phyloP scores from a whole-genome alignment of 2,113 vertebrate species.

The Elephas maximus region DNA sequence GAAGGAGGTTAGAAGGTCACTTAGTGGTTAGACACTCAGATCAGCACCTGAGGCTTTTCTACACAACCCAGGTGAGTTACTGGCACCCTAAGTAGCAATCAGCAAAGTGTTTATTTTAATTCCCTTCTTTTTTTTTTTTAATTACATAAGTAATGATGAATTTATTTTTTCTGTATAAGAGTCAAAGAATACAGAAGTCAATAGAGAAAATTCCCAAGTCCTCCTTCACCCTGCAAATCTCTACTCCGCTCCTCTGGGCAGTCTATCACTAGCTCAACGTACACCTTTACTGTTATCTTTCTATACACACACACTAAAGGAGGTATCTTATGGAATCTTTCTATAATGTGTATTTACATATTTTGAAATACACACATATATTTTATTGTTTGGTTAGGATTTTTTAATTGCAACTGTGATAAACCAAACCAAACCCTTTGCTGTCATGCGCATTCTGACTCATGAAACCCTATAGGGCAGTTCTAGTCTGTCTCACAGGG shows the following conservation, averaged over 20 bases:
- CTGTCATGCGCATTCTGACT: too few species aligned
- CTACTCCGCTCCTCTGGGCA: not conserved
- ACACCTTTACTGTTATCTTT: not conserved
- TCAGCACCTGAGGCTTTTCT: not conserved
- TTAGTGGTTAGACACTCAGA: constrained; percentile 29
- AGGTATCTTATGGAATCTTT: not conserved
- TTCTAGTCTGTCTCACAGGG: too few species aligned
- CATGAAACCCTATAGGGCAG: too few species aligned
- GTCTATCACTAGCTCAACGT: not conserved
- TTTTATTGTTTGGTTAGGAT: not conserved
- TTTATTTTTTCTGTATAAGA: not conserved
- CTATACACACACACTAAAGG: not conserved
- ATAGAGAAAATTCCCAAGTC: not conserved
- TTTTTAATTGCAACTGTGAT: constrained; percentile 4
- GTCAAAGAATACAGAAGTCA: not conserved
- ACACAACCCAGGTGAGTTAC: not conserved
- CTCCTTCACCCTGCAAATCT: not conserved
- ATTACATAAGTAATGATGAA: not conserved
- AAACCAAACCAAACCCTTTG: too few species aligned
- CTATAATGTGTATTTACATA: not conserved
- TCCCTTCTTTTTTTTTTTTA: constrained; percentile 18
- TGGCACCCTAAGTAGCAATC: not conserved
- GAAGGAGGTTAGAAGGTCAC: constrained; percentile 53
- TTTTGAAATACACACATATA: not conserved
- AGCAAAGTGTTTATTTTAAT: not conserved